A percentile compares a stretch with the other conserved stretches of the same genome.
Evolutionary conservation across 1,140 invertebrate species (phyloP).

Genomic region (Neotoxoptera formosana): DNA sequence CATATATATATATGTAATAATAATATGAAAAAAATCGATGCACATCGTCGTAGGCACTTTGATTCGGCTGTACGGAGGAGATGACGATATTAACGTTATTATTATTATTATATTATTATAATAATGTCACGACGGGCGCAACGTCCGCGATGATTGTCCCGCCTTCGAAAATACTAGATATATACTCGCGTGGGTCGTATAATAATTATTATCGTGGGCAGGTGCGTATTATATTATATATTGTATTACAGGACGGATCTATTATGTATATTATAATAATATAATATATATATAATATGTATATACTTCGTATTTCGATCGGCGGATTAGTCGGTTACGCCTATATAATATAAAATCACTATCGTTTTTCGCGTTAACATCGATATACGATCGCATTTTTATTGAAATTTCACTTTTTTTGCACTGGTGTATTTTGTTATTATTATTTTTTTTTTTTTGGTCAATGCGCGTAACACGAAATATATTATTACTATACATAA

Average conservation of each 20-base stretch:
- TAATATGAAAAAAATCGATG: not conserved
- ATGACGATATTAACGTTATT: not conserved
- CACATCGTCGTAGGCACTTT: not conserved
- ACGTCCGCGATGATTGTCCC: not conserved
- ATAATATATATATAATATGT: too few species aligned
- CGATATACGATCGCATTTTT: not conserved
- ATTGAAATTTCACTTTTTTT: conserved; percentile 19
- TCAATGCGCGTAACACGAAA: not conserved
- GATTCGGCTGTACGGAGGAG: not conserved
- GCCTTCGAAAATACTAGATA: not conserved
- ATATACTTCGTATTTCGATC: not conserved
- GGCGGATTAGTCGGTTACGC: not conserved
- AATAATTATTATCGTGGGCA: not conserved
- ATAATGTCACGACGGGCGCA: not conserved
- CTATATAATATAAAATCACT: not conserved
- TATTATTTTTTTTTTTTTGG: too few species aligned
- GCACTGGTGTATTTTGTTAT: not conserved
- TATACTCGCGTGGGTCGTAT: not conserved
- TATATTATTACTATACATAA: not conserved
- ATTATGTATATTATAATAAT: not conserved
- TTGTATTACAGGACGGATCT: not conserved
- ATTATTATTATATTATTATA: not conserved
- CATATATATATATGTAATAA: not conserved
- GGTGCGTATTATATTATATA: not conserved
- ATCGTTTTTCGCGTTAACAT: not conserved